Percentiles rank a stretch among this genome's conserved stretches.
Evolutionary conservation across 2,797 vertebrate genomes (phyloP).

Genomic region (Neomorphus geoffroyi): DNA sequence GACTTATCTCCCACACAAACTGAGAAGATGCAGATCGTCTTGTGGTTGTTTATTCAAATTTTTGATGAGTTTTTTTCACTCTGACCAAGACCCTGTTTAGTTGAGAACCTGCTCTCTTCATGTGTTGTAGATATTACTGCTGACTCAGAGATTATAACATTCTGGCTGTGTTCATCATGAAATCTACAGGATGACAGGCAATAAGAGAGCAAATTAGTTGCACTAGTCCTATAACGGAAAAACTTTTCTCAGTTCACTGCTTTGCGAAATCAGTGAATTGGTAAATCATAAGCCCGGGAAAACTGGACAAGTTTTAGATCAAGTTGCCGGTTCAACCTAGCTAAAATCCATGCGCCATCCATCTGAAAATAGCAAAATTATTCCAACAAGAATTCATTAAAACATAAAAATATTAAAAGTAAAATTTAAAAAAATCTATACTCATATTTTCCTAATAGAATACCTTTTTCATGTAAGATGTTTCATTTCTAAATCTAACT

Average conservation of each 20-base stretch:
- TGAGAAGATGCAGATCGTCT: constrained; percentile 12
- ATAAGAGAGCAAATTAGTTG: not conserved
- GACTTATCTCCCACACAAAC: not conserved
- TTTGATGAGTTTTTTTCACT: not conserved
- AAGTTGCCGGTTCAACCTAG: not conserved
- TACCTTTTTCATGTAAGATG: not conserved
- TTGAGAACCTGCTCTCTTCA: not conserved
- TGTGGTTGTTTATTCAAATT: constrained; percentile 11
- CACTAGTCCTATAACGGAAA: not conserved
- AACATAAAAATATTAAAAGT: not conserved
- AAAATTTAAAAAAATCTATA: not conserved
- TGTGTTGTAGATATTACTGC: not conserved
- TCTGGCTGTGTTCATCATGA: not conserved
- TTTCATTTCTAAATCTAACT: not conserved
- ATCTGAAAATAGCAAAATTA: not conserved
- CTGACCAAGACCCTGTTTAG: not conserved
- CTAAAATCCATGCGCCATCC: not conserved
- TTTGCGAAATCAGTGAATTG: not conserved
- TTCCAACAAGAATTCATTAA: not conserved
- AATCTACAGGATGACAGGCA: not conserved
- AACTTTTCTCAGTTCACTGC: not conserved
- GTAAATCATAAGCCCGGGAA: not conserved
- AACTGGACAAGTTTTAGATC: not conserved
- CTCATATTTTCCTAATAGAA: not conserved
- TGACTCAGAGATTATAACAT: not conserved